Evolutionary conservation across 1,140 invertebrate genomes (phyloP), one percentile per base, ranked within the genome.

Genomic region (Leguminivora glycinivorella): DNA sequence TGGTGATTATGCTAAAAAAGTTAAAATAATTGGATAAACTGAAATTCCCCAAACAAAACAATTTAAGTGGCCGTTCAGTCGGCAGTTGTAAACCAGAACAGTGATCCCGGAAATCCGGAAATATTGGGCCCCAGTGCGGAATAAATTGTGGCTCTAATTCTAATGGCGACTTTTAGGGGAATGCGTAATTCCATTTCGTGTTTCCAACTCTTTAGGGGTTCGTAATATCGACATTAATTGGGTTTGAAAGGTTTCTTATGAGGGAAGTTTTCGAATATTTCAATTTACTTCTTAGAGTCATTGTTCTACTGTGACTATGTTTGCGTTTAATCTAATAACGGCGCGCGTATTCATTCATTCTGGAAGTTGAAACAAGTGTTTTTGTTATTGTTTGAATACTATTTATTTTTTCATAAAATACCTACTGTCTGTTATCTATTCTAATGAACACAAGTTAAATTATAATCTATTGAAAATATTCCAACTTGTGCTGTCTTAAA

Each of bases 201-300:
- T 84, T 84, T 83, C 77, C 81, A 89, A 90, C 87, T 89, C 87
- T 89, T 91, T 91, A 81, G 81, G 84, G 84, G 83, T 79, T 83
- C 77, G 82, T 70, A 80, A 81, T 82, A 85, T 84, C 79, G 82
- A 78, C 82, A 86, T 85, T 87, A 89, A 88, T 89, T 86, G 82
- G 82, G 83, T 88, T 77, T 83, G 83, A 89, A 89, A 88, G 84
- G 82, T 88, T 90, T 82, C 83, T 83, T 86, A 78, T 74, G 38
- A 72, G 79, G 73, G 72, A 79, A 79, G 80, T 75, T 82, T 80
- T 83, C 73, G 73, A 79, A 84, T 81, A 70, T 43, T 69, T 75
- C 67, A 74, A 74, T 78, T 82, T 72, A 75, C 75, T 78, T 56
- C 71, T 72, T 24, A 34, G 31, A 40, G 38, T 22, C 66, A 67